Evolutionary conservation across 2,888 invertebrate genomes (phyloP).

Genomic region (Euphydryas editha): DNA sequence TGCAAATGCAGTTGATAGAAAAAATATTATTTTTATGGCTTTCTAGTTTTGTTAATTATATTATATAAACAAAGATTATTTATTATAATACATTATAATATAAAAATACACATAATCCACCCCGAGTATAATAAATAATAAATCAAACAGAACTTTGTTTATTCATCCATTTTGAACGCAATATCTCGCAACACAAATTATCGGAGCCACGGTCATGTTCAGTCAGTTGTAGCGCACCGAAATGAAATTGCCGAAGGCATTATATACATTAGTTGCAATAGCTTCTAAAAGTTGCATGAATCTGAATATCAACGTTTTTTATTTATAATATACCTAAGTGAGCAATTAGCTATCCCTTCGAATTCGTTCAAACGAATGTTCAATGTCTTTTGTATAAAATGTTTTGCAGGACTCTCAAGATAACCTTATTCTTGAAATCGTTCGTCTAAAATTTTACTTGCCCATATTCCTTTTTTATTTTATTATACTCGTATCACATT

Average conservation of each 20-base stretch:
- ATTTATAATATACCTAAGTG: no score
- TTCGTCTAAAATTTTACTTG: no score
- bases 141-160: constrained; percentile 25
- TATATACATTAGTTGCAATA: constrained; percentile 29
- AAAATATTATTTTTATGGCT: no score
- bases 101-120: background rate
- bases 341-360: no score
- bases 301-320: constrained; percentile 11
- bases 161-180: constrained; percentile 35
- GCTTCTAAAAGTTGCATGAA: constrained; percentile 25
- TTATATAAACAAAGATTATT: background rate
- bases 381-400: no score
- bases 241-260: constrained; percentile 53
- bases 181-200: constrained; percentile 43
- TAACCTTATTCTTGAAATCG: no score
- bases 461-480: no score
- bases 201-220: constrained; percentile 61
- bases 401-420: no score
- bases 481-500: no score
- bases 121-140: constrained; percentile 12
- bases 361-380: no score
- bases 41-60: no score
- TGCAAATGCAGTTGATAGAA: no score
- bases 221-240: constrained; percentile 52
- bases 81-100: background rate